Conservation (phyloP, 2,888 invertebrate genomes). For the Hemicrepidius hirtus region DNA sequence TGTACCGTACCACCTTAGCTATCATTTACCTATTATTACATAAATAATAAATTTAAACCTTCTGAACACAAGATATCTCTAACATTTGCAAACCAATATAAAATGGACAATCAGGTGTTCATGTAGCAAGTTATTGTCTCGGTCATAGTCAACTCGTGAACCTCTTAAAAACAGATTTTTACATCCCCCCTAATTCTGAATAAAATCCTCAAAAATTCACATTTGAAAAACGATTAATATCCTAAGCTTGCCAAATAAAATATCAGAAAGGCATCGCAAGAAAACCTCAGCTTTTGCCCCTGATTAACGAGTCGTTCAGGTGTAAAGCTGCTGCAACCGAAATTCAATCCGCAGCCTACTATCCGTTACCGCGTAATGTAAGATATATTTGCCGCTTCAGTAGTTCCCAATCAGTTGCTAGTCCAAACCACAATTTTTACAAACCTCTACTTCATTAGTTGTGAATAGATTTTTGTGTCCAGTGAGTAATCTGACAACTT, state of each 20-base stretch:
- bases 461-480: constrained; percentile 43
- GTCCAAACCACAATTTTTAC: constrained; percentile 69
- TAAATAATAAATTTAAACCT: constrained; percentile 15
- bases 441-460: constrained; percentile 60
- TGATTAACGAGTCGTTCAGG: constrained; percentile 65
- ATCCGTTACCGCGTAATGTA: constrained; percentile 72
- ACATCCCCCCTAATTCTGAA: not conserved
- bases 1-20: not conserved
- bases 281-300: constrained; percentile 48
- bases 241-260: not conserved
- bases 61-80: constrained; percentile 28
- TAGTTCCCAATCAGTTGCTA: constrained; percentile 69
- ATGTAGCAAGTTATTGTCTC: constrained; percentile 43
- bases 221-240: not conserved
- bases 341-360: constrained; percentile 69
- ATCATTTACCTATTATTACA: constrained; percentile 28
- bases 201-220: not conserved
- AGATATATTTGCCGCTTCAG: constrained; percentile 71
- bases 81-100: constrained; percentile 34
- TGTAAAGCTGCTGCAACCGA: constrained; percentile 69
- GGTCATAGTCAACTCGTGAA: constrained; percentile 37
- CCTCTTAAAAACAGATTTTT: not conserved
- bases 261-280: not conserved
- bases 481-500: constrained; percentile 42
- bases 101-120: constrained; percentile 46